These are phyloP conservation scores for Sigmodon hispidus DNA, from an alignment of 2,113 vertebrate genomes.

Conservation along the genomic window DNA sequence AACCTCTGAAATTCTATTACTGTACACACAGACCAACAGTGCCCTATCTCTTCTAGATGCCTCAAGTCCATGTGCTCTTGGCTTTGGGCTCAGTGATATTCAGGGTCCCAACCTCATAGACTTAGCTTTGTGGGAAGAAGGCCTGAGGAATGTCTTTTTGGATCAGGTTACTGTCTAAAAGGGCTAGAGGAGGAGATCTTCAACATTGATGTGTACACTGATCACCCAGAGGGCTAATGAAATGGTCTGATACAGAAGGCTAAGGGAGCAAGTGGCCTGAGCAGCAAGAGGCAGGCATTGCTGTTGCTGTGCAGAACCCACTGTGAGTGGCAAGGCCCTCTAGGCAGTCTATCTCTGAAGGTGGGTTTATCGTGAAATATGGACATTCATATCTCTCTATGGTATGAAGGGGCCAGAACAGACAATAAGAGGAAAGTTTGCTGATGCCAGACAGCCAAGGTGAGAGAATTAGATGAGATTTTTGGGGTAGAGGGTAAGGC, in stretches of 20 bases:
- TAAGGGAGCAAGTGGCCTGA: neutral
- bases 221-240: neutral
- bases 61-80: neutral
- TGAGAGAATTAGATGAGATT: rapidly evolving
- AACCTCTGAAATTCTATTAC: neutral
- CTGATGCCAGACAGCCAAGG: neutral
- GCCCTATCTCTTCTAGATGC: neutral
- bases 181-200: neutral
- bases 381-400: neutral
- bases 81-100: neutral
- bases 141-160: neutral
- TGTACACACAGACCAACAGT: neutral
- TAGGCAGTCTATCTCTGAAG: neutral
- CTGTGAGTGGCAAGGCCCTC: neutral
- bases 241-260: neutral
- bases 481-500: neutral
- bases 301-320: neutral
- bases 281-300: neutral
- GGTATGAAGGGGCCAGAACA: neutral
- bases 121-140: neutral
- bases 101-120: neutral
- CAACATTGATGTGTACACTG: neutral
- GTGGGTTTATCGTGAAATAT: neutral
- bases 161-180: neutral
- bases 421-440: neutral